These are phyloP conservation scores for Rhea americana DNA, from an alignment of 2,113 vertebrate species.

Conservation along the genomic window DNA sequence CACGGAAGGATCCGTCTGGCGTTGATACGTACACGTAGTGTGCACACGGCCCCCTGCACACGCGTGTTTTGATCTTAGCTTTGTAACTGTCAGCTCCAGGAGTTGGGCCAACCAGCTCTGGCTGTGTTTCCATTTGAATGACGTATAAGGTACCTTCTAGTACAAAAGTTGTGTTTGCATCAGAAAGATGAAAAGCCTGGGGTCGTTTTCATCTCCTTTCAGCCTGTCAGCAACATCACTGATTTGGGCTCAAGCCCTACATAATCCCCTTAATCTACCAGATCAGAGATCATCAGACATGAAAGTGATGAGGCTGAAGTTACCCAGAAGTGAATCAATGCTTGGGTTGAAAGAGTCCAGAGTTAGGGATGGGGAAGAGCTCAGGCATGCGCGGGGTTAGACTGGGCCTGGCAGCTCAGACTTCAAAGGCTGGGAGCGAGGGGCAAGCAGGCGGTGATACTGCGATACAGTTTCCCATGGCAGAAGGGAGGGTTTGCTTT, in stretches of 20 bases:
- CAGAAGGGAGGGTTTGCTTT: background rate
- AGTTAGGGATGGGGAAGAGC: background rate
- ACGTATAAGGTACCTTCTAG: background rate
- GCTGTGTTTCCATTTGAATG: background rate
- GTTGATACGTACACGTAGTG: background rate
- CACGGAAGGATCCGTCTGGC: background rate
- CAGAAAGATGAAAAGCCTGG: background rate
- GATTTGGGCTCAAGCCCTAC: background rate
- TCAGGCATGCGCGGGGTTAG: background rate
- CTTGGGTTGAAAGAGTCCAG: background rate
- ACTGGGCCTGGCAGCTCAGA: background rate
- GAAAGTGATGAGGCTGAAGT: background rate
- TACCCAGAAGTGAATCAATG: background rate
- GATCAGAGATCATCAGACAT: background rate
- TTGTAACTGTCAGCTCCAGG: background rate
- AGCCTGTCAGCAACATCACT: background rate
- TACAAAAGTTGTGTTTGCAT: background rate
- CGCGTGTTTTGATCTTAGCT: slow-evolving; percentile 9
- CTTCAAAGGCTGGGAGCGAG: background rate
- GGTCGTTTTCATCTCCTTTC: background rate
- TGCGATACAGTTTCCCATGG: rapidly evolving
- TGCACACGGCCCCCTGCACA: background rate
- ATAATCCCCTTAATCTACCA: slow-evolving; percentile 10
- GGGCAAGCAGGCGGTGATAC: background rate
- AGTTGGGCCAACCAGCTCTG: slow-evolving; percentile 12